Evolutionary conservation across 1,140 invertebrate species (phyloP).

Genomic region (Drosophila quadrilineata): DNA sequence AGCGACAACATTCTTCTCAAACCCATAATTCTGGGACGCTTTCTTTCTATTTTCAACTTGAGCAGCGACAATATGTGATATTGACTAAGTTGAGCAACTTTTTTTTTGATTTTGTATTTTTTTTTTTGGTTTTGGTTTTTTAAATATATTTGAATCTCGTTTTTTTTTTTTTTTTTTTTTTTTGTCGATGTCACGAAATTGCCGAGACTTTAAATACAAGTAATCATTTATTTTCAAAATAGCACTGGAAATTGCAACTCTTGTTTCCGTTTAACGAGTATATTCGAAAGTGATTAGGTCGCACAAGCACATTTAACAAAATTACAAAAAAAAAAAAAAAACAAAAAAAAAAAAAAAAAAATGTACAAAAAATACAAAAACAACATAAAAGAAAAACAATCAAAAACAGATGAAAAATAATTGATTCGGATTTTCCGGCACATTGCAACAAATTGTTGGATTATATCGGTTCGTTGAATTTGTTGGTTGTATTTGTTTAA

Average conservation of each 20-base stretch:
- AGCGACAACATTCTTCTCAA: constrained; percentile 27
- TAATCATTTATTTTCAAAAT: not conserved
- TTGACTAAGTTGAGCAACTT: not conserved
- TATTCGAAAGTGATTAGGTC: too few relatives aligned
- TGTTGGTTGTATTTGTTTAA: too few relatives aligned
- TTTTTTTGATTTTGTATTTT: not conserved
- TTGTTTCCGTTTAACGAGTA: too few relatives aligned
- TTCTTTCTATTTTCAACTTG: constrained; percentile 44
- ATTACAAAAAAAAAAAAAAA: constrained; percentile 29
- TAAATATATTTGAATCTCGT: constrained; percentile 1
- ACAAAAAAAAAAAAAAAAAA: constrained; percentile 41
- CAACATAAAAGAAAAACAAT: too few relatives aligned
- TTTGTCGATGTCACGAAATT: not conserved
- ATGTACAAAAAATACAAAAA: too few relatives aligned
- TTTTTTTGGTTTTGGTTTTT: not conserved
- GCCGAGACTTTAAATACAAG: too few relatives aligned
- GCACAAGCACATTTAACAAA: not conserved
- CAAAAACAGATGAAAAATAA: constrained; percentile 12
- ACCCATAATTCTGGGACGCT: constrained; percentile 52
- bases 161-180: constrained; percentile 3
- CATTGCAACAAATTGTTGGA: not conserved
- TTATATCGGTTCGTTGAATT: not conserved
- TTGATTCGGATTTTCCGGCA: not conserved
- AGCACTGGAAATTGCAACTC: constrained; percentile 8
- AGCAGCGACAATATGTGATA: not conserved